These are phyloP conservation scores for Cherax destructor DNA, from an alignment of 1,140 invertebrate species.

Conservation along the genomic window DNA sequence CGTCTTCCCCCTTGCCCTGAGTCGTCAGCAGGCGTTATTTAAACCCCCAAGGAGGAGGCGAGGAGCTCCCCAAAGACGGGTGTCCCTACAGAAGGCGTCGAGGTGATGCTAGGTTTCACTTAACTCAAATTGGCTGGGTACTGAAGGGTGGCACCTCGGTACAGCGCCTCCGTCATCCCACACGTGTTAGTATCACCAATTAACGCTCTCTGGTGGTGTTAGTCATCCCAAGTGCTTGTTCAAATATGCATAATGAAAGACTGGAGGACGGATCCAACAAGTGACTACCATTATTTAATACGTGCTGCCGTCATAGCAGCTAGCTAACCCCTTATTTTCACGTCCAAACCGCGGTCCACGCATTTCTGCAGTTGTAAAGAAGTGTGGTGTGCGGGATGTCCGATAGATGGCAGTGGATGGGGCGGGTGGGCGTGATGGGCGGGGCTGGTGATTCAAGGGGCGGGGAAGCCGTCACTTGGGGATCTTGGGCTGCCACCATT, in stretches of 20 bases:
- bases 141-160: slow-evolving; percentile 60
- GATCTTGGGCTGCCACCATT: slow-evolving; percentile 39
- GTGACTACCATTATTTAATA: slow-evolving; percentile 71
- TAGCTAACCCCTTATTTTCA: slow-evolving; percentile 71
- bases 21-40: slow-evolving; percentile 9
- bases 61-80: slow-evolving; percentile 38
- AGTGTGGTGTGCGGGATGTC: slow-evolving; percentile 61
- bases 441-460: slow-evolving; percentile 64
- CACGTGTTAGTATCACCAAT: slow-evolving; percentile 69
- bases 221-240: slow-evolving; percentile 68
- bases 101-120: slow-evolving; percentile 65
- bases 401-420: slow-evolving; percentile 66
- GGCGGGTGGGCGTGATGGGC: slow-evolving; percentile 66
- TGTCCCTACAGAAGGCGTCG: slow-evolving; percentile 53
- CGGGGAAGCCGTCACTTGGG: slow-evolving; percentile 47
- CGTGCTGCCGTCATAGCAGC: slow-evolving; percentile 69
- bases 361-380: slow-evolving; percentile 71
- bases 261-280: slow-evolving; percentile 69
- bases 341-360: slow-evolving; percentile 70
- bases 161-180: slow-evolving; percentile 62
- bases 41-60: slow-evolving; percentile 28
- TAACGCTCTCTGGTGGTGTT: slow-evolving; percentile 66
- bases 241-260: slow-evolving; percentile 71
- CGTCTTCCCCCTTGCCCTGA: neutral
- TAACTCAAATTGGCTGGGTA: slow-evolving; percentile 66